These are phyloP conservation scores for Autographa pulchrina DNA, from an alignment of 2,888 invertebrate genomes.

Conservation along the genomic window DNA sequence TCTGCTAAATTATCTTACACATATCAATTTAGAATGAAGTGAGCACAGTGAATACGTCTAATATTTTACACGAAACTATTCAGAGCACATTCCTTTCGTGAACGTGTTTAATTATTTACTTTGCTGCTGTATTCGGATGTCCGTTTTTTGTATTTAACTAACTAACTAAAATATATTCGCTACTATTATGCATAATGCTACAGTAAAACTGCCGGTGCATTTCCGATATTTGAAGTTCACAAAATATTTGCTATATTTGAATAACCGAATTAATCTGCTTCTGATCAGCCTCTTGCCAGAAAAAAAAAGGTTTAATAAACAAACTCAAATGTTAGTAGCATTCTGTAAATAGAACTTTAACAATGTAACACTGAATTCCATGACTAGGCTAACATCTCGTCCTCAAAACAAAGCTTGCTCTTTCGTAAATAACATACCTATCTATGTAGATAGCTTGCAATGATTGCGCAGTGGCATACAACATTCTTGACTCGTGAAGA, in stretches of 20 bases:
- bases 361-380: conserved; percentile 34
- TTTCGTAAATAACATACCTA: conserved; percentile 60
- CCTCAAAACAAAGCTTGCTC: conserved; percentile 56
- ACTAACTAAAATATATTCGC: not conserved
- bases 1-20: conserved; percentile 35
- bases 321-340: conserved; percentile 21
- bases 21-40: conserved; percentile 38
- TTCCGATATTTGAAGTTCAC: not conserved
- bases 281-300: not conserved
- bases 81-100: conserved; percentile 24
- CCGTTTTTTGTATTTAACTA: conserved; percentile 10
- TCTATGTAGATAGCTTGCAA: conserved; percentile 33
- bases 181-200: not conserved
- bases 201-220: not conserved
- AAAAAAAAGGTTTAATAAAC: conserved; percentile 22
- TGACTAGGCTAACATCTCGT: conserved; percentile 42
- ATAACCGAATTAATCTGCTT: not conserved
- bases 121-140: conserved; percentile 16
- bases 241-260: not conserved
- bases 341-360: conserved; percentile 34
- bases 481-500: conserved; percentile 40
- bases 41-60: conserved; percentile 23
- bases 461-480: conserved; percentile 49
- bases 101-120: conserved; percentile 17
- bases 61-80: conserved; percentile 29